Evolutionary conservation across 1,140 invertebrate genomes (phyloP).

Genomic region (Scaptodrosophila lebanonensis): DNA sequence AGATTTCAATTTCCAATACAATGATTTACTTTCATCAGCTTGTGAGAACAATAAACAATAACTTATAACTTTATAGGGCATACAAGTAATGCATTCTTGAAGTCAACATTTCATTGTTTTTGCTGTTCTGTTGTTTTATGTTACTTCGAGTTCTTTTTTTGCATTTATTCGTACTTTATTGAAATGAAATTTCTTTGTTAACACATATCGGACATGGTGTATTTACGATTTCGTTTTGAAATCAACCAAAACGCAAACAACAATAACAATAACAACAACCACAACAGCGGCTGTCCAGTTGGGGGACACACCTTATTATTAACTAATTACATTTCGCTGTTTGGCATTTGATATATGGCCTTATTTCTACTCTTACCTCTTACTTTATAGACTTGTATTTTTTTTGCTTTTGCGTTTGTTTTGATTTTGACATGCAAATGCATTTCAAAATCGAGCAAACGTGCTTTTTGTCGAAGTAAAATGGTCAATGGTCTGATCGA

Average conservation of each 20-base stretch:
- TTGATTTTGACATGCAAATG: conserved; percentile 42
- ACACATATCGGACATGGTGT: neutral
- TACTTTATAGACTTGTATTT: neutral
- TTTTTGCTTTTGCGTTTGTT: neutral
- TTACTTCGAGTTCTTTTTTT: conserved; percentile 3
- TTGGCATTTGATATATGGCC: conserved; percentile 62
- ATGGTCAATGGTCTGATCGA: conserved; percentile 39
- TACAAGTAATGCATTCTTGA: neutral
- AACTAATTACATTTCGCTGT: conserved; percentile 73
- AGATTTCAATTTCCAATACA: no score
- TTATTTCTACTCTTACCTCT: no score
- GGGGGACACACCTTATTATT: conserved; percentile 61
- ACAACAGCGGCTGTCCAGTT: conserved; percentile 12
- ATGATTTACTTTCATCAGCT: no score
- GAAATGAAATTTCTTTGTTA: conserved; percentile 56
- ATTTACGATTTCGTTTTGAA: neutral
- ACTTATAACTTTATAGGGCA: no score
- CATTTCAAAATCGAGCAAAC: conserved; percentile 69
- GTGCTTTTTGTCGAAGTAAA: no score
- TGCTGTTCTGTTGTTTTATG: no score
- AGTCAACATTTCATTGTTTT: no score
- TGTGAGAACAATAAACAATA: no score
- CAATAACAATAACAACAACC: no score
- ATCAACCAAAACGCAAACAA: no score
- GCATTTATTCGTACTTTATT: conserved; percentile 10